Evolutionary conservation across 92 coral and sea anemone species (phyloP).

Genomic region (Porites divaricata): DNA sequence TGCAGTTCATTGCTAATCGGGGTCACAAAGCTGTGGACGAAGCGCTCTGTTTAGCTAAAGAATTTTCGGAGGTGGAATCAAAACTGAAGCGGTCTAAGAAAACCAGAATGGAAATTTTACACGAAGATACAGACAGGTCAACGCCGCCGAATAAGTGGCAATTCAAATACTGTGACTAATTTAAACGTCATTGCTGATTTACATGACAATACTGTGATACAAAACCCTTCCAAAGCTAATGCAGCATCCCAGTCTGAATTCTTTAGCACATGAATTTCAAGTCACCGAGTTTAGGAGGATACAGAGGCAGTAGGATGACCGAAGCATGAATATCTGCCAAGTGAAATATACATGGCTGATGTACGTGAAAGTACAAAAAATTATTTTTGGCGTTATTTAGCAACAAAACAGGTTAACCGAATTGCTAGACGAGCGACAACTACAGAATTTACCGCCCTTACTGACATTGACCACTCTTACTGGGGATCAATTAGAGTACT

Average conservation of each 20-base stretch:
- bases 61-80: no score
- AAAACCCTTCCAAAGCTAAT: background rate
- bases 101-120: no score
- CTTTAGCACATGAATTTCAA: background rate
- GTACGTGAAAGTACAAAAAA: background rate
- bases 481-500: slow-evolving; percentile 57
- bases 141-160: slow-evolving; percentile 5
- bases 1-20: no score
- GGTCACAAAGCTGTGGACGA: no score
- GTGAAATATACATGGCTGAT: no score
- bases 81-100: no score
- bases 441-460: slow-evolving; percentile 45
- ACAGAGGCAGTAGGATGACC: no score
- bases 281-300: background rate
- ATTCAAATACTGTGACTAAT: background rate
- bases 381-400: slow-evolving; percentile 8
- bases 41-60: no score
- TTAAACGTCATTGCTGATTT: background rate
- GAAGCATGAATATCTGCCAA: no score
- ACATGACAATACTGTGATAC: background rate
- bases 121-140: background rate
- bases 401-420: slow-evolving; percentile 51
- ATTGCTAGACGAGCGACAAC: slow-evolving; percentile 42
- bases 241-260: background rate
- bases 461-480: slow-evolving; percentile 43